Conservation (phyloP, 2,797 vertebrate species). For the Sebastiscus albofasciatus region DNA sequence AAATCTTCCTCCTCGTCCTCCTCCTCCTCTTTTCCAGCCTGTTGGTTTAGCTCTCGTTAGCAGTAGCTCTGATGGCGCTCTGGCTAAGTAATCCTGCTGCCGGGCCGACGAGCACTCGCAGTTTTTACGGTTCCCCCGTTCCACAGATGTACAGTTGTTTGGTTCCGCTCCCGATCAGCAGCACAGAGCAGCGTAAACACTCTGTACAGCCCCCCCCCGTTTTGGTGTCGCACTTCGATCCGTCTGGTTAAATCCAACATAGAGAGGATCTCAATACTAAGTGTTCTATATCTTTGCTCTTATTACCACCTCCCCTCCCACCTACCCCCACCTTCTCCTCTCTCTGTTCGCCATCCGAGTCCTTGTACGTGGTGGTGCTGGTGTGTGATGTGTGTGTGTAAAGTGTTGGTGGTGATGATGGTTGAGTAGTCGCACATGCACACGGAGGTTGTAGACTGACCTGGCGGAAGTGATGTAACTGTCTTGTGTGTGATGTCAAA, state of each 20-base stretch:
- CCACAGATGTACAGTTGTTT: constrained; percentile 75
- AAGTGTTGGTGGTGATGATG: constrained; percentile 12
- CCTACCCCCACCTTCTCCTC: background rate
- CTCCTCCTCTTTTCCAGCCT: constrained; percentile 20
- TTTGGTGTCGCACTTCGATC: constrained; percentile 69
- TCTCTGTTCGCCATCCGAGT: constrained; percentile 54
- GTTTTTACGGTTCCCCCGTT: constrained; percentile 56
- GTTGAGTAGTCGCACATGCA: constrained; percentile 38
- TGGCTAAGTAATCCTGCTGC: constrained; percentile 26
- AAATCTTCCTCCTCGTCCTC: constrained; percentile 38
- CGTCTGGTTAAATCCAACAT: constrained; percentile 45
- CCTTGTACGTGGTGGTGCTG: constrained; percentile 56
- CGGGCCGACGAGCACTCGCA: constrained; percentile 22
- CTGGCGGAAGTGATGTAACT: constrained; percentile 41
- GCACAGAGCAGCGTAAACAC: constrained; percentile 59
- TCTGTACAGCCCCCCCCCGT: constrained; percentile 67
- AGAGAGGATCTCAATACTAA: constrained; percentile 62
- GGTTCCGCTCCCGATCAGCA: constrained; percentile 49
- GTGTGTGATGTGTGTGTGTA: constrained; percentile 30
- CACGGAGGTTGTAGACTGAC: constrained; percentile 24
- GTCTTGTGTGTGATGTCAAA: constrained; percentile 50
- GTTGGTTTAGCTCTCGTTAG: constrained; percentile 57
- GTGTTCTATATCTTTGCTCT: constrained; percentile 73
- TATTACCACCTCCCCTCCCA: constrained; percentile 29
- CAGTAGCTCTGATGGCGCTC: constrained; percentile 42